Evolutionary conservation across 2,888 invertebrate species (phyloP), one percentile per base, ranked within the genome.

Genomic region (Eupithecia abbreviata): DNA sequence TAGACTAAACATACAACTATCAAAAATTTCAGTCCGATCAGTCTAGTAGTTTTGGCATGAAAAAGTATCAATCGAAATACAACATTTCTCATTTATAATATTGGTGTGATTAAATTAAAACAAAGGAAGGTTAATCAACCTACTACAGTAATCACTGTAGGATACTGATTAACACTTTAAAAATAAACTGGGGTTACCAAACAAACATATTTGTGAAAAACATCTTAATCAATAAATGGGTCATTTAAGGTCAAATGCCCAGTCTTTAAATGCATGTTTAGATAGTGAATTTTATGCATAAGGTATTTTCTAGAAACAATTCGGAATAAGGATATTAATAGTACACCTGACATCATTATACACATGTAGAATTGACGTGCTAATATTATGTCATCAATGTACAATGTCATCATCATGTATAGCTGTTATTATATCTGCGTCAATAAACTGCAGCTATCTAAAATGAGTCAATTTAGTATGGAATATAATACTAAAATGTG

Each of bases 241-340:
- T 78, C 74, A 72, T 72, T 74, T 18, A 47, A 72, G 77, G 76
- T 77, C 65, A 74, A 71, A 49, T 47, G 69, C 15, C 2, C 51
- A 13, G 51, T 15, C 15, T 15, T 15, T 51, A 51, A 47, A 51
- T 51, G 51, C 51, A 51, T 51, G 51, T 51, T 51, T 3, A 51
- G 13, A 51, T 15, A 51, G 15, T 51, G 13, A 5, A 51, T 51
- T 51, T 51, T 4, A 51, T 51, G 51, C 13, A 15, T 51, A 15
- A 51, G 15, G 51, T 51, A 9, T 51, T 15, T 51, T 51, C 51
- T 51, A 51, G 51, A 13, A 51, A 51, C 51, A 51, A 51, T 51
- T 51, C 10, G 51, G n/a, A n/a, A 51, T 51, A 51, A 51, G 13
- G 51, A 3, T 51, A 51, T 15, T 47, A 47, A 15, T 51, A 51